Evolutionary conservation across 1,140 invertebrate genomes (phyloP).

Genomic region (Danaus plexippus): DNA sequence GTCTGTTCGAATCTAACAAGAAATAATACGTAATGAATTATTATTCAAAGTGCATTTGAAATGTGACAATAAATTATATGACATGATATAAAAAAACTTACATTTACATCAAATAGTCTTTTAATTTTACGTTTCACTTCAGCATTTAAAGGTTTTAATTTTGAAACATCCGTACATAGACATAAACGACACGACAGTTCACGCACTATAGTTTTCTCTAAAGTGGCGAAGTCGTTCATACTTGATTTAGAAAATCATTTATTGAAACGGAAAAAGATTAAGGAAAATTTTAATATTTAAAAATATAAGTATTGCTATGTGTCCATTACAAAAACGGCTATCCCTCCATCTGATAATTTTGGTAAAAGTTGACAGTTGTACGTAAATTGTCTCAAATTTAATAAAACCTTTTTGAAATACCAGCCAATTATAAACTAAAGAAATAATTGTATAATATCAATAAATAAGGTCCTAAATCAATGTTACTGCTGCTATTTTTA

Average conservation of each 20-base stretch:
- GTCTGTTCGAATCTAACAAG: conserved; percentile 47
- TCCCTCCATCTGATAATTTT: conserved; percentile 6
- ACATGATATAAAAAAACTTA: conserved; percentile 25
- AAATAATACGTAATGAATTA: conserved; percentile 10
- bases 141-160: conserved; percentile 58
- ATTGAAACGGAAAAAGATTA: conserved; percentile 1
- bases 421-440: too few species aligned
- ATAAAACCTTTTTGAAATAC: too few species aligned
- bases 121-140: conserved; percentile 60
- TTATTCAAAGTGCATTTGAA: background rate
- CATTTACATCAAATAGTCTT: conserved; percentile 52
- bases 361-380: conserved; percentile 2
- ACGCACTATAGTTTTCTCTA: conserved; percentile 62
- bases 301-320: conserved; percentile 26
- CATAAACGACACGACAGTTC: conserved; percentile 63
- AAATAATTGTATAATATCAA: too few species aligned
- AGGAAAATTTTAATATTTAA: background rate
- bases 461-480: too few species aligned
- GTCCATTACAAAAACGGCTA: conserved; percentile 31
- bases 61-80: conserved; percentile 2
- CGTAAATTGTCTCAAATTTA: background rate
- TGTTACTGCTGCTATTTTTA: too few species aligned
- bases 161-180: conserved; percentile 57
- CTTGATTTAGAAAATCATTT: conserved; percentile 22
- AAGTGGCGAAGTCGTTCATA: conserved; percentile 56